A percentile compares a stretch with the other conserved stretches of the same genome.
These are phyloP conservation scores for Cherax quadricarinatus DNA, from an alignment of 1,140 invertebrate genomes.

Conservation along the genomic window DNA sequence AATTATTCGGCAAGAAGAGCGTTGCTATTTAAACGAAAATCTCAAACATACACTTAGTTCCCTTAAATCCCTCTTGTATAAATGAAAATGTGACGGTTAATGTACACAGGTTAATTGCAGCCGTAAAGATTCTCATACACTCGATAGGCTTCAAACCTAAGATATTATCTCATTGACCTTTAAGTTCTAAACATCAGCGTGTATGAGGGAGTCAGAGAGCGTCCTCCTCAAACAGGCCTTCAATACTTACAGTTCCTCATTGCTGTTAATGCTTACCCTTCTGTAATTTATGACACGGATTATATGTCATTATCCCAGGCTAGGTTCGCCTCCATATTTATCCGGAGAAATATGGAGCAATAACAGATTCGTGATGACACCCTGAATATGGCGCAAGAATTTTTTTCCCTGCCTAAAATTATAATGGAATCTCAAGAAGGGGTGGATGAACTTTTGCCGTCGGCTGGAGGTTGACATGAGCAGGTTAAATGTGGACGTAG, in stretches of 20 bases:
- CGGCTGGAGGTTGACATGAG: neutral
- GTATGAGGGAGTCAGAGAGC: neutral
- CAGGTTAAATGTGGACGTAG: neutral
- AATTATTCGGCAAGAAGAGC: too few relatives aligned
- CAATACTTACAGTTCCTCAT: neutral
- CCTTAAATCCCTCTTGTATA: too few relatives aligned
- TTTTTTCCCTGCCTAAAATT: neutral
- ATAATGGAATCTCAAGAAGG: constrained; percentile 10
- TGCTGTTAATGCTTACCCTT: neutral
- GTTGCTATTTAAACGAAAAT: too few relatives aligned
- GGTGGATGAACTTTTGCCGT: neutral
- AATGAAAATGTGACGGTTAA: too few relatives aligned
- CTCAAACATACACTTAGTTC: too few relatives aligned
- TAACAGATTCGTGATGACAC: constrained; percentile 7
- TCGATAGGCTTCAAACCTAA: too few relatives aligned
- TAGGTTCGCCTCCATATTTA: constrained; percentile 8
- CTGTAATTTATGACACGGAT: neutral
- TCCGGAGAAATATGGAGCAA: constrained; percentile 7
- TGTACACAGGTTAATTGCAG: too few relatives aligned
- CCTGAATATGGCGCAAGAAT: constrained; percentile 5
- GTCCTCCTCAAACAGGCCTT: neutral
- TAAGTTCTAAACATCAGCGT: neutral
- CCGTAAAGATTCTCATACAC: too few relatives aligned
- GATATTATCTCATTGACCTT: neutral
- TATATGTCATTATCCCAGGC: constrained; percentile 14